Evolutionary conservation across 1,140 invertebrate species (phyloP).

Genomic region (Tetraneura akinire): DNA sequence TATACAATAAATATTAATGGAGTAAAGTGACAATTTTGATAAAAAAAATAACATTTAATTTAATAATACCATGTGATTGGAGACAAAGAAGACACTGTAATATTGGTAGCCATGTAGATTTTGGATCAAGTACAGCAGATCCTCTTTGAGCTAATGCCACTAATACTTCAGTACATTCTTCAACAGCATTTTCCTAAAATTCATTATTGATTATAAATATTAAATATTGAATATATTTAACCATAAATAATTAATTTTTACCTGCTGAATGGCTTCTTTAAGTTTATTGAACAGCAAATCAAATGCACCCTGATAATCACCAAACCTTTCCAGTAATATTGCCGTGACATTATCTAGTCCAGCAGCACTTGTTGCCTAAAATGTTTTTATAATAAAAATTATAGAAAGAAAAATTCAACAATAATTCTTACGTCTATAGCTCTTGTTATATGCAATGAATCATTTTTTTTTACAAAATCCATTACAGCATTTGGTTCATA

Average conservation of each 20-base stretch:
- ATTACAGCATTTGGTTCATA: constrained; percentile 47
- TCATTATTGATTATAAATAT: neutral
- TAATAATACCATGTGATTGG: constrained; percentile 54
- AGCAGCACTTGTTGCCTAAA: constrained; percentile 36
- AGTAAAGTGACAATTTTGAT: neutral
- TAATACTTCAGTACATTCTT: constrained; percentile 55
- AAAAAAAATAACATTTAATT: neutral
- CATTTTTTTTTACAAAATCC: constrained; percentile 47
- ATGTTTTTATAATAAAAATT: neutral
- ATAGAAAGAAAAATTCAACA: neutral
- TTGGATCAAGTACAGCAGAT: constrained; percentile 54
- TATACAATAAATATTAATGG: neutral
- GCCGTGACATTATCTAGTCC: constrained; percentile 55
- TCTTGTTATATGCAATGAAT: constrained; percentile 51
- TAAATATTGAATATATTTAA: neutral
- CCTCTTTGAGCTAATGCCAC: constrained; percentile 56
- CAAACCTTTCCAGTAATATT: constrained; percentile 56
- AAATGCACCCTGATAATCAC: constrained; percentile 56
- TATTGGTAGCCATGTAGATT: constrained; percentile 56
- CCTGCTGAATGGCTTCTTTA: constrained; percentile 55
- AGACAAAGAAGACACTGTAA: constrained; percentile 56
- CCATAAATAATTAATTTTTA: constrained; percentile 31
- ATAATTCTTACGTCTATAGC: constrained; percentile 36
- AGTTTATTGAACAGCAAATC: constrained; percentile 55
- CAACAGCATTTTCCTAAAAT: constrained; percentile 52